Conservation (phyloP, 2,113 vertebrate species). For the Hippocampus barbouri region DNA sequence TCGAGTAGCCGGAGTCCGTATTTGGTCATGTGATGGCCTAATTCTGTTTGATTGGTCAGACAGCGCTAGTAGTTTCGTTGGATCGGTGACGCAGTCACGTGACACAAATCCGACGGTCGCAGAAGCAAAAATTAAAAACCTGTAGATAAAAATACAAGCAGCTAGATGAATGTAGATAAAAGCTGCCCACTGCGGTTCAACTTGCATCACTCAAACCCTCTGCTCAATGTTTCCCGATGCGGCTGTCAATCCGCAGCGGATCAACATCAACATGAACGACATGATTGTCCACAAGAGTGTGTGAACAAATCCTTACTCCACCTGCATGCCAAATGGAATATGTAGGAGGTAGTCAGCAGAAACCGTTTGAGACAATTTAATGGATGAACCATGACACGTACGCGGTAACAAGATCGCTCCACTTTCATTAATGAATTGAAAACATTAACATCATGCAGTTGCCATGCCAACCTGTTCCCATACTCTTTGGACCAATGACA, state of each 20-base stretch:
- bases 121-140: too few relatives aligned
- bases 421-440: slow-evolving; percentile 44
- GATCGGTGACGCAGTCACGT: too few relatives aligned
- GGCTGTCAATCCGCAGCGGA: background rate
- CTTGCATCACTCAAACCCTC: background rate
- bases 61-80: too few relatives aligned
- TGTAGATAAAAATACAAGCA: too few relatives aligned
- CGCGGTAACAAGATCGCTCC: slow-evolving; percentile 24
- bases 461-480: slow-evolving; percentile 65
- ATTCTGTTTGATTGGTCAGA: too few relatives aligned
- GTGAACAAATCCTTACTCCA: background rate
- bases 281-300: slow-evolving; percentile 7
- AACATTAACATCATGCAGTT: slow-evolving; percentile 55
- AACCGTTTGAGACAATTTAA: slow-evolving; percentile 9
- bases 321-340: slow-evolving; percentile 10
- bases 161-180: too few relatives aligned
- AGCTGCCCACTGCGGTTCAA: too few relatives aligned
- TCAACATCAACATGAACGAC: background rate
- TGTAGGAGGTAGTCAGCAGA: slow-evolving; percentile 5
- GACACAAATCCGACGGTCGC: too few relatives aligned
- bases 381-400: background rate
- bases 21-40: too few relatives aligned
- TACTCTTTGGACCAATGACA: slow-evolving; percentile 34
- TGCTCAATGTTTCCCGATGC: background rate
- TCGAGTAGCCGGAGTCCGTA: too few relatives aligned